These are phyloP conservation scores for Crotalus viridis DNA, from an alignment of 2,113 vertebrate genomes.

Conservation along the genomic window DNA sequence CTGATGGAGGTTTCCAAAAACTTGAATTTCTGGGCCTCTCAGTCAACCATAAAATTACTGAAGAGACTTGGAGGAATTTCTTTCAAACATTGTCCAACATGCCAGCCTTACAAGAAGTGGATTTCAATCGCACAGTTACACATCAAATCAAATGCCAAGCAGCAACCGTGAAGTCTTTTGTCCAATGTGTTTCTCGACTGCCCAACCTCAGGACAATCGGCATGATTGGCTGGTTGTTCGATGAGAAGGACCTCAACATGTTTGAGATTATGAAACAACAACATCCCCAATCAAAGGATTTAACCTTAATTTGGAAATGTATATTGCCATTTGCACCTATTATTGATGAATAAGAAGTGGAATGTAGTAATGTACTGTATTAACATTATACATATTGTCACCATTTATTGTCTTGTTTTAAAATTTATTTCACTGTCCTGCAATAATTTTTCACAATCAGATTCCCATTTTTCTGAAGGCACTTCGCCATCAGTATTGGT, in stretches of 20 bases:
- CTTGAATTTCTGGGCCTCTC: constrained; percentile 27
- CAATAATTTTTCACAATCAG: neutral
- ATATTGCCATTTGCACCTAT: constrained; percentile 28
- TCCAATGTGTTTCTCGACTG: constrained; percentile 28
- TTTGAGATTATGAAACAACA: constrained; percentile 39
- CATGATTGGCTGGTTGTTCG: constrained; percentile 50
- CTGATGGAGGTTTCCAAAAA: constrained; percentile 47
- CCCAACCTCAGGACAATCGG: neutral
- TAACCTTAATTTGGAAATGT: constrained; percentile 27
- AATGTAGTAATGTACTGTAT: neutral
- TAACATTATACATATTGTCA: neutral
- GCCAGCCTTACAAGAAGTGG: constrained; percentile 25
- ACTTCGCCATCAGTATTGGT: neutral
- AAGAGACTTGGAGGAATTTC: constrained; percentile 56
- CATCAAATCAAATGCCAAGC: constrained; percentile 34
- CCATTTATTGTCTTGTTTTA: neutral
- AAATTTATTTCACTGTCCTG: neutral
- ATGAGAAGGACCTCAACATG: constrained; percentile 38
- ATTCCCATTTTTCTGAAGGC: neutral
- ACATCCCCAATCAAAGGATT: constrained; percentile 33
- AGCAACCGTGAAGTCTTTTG: constrained; percentile 32
- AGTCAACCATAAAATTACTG: constrained; percentile 31
- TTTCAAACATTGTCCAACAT: constrained; percentile 39
- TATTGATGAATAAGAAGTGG: constrained; percentile 27
- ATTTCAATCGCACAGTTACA: neutral